Conservation (phyloP, 2,113 vertebrate species). For the Aix galericulata region DNA sequence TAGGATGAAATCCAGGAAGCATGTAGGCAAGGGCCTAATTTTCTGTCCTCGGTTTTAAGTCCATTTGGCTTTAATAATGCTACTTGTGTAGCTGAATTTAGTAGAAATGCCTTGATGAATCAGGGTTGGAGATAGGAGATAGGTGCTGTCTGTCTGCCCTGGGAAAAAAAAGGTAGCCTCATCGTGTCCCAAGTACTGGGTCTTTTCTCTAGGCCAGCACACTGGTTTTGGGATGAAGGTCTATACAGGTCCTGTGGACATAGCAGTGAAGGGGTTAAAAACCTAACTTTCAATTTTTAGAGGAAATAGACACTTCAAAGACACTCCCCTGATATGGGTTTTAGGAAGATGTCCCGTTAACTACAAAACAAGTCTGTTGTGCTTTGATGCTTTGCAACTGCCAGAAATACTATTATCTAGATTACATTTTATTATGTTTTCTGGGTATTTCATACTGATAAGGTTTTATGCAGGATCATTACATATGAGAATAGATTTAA, state of each 20-base stretch:
- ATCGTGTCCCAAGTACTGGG: neutral
- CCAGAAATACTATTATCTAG: constrained; percentile 67
- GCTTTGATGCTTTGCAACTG: constrained; percentile 16
- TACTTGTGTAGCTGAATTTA: neutral
- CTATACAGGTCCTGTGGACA: neutral
- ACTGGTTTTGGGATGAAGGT: neutral
- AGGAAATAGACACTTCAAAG: constrained; percentile 8
- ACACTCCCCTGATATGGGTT: neutral
- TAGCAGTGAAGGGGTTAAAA: neutral
- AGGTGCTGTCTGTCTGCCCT: neutral
- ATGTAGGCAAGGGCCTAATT: neutral
- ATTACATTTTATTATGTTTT: constrained; percentile 73
- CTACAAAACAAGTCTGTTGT: neutral
- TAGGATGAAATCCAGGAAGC: neutral
- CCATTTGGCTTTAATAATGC: neutral
- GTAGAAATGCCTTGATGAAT: neutral
- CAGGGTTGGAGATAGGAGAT: neutral
- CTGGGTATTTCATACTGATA: constrained; percentile 74
- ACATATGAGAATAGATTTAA: constrained; percentile 77
- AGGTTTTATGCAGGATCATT: constrained; percentile 77
- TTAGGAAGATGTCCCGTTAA: constrained; percentile 3
- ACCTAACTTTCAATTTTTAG: neutral
- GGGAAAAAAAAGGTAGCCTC: neutral
- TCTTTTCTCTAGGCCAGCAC: neutral
- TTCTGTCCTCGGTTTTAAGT: constrained; percentile 1